Conservation (phyloP, 2,888 invertebrate genomes). For the Brenthis hecate region DNA sequence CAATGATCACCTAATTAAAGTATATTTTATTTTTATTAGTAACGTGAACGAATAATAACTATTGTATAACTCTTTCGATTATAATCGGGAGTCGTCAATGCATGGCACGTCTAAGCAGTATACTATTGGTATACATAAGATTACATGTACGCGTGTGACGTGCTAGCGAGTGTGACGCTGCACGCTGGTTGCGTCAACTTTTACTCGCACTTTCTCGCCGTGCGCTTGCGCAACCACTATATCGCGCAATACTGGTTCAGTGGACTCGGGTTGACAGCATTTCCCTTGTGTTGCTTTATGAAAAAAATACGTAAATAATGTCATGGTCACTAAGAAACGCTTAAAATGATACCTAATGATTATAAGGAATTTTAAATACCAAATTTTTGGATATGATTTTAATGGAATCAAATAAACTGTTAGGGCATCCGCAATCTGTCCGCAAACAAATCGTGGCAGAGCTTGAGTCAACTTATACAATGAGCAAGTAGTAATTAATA, state of each 20-base stretch:
- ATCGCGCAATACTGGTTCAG: constrained; percentile 69
- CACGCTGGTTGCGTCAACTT: constrained; percentile 80
- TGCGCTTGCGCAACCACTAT: constrained; percentile 75
- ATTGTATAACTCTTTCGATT: constrained; percentile 70
- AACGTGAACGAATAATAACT: constrained; percentile 53
- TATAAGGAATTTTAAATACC: not conserved
- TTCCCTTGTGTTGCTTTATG: constrained; percentile 48
- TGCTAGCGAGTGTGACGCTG: constrained; percentile 45
- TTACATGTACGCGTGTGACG: constrained; percentile 34
- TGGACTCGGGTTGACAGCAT: constrained; percentile 64
- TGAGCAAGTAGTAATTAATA: not conserved
- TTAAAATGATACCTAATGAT: not conserved
- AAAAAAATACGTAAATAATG: constrained; percentile 28
- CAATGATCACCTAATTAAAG: not conserved
- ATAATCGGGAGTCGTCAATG: constrained; percentile 68
- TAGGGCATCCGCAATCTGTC: not conserved
- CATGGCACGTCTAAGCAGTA: constrained; percentile 52
- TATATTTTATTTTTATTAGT: constrained; percentile 30
- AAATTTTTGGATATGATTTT: not conserved
- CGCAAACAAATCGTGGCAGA: constrained; percentile 1
- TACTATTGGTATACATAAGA: constrained; percentile 34
- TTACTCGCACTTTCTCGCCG: constrained; percentile 80
- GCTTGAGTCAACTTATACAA: constrained; percentile 6
- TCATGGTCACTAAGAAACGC: constrained; percentile 30
- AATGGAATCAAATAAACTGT: no score